Conservation (phyloP, 2,888 invertebrate species). For the Odiellus spinosus region DNA sequence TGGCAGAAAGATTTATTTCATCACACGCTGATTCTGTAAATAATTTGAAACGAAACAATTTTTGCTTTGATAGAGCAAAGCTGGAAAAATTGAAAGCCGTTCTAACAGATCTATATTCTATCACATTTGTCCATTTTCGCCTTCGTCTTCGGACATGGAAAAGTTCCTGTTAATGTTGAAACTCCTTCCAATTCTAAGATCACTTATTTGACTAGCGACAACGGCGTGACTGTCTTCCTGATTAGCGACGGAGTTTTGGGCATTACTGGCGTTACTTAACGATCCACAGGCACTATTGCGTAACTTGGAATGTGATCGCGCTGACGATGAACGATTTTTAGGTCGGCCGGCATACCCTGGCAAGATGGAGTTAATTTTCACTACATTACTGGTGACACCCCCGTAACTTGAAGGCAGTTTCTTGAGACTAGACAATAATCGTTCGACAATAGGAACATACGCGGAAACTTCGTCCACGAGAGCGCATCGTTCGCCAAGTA, state of each 20-base stretch:
- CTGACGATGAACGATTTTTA: slow-evolving; percentile 5
- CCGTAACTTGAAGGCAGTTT: slow-evolving; percentile 13
- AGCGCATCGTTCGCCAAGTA: slow-evolving; percentile 14
- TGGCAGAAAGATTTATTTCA: too few relatives aligned
- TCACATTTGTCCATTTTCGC: not conserved
- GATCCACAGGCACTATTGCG: not conserved
- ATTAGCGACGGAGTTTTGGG: not conserved
- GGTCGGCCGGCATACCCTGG: slow-evolving; percentile 1
- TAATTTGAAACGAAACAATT: too few relatives aligned
- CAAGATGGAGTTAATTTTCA: too few relatives aligned
- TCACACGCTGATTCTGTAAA: too few relatives aligned
- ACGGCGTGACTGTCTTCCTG: slow-evolving; percentile 9
- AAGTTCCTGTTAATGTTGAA: slow-evolving; percentile 22
- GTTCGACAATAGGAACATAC: slow-evolving; percentile 17
- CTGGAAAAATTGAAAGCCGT: too few relatives aligned
- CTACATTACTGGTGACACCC: slow-evolving; percentile 1
- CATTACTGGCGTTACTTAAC: not conserved
- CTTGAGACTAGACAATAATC: slow-evolving; percentile 18
- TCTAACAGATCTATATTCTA: too few relatives aligned
- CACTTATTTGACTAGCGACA: slow-evolving; percentile 12
- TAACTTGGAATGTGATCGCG: not conserved
- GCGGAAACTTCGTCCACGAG: slow-evolving; percentile 17
- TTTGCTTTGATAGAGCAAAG: too few relatives aligned
- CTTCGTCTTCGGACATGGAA: slow-evolving; percentile 20
- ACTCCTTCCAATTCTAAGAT: slow-evolving; percentile 20